Conservation (phyloP, 2,113 vertebrate genomes). For the Rissa tridactyla region DNA sequence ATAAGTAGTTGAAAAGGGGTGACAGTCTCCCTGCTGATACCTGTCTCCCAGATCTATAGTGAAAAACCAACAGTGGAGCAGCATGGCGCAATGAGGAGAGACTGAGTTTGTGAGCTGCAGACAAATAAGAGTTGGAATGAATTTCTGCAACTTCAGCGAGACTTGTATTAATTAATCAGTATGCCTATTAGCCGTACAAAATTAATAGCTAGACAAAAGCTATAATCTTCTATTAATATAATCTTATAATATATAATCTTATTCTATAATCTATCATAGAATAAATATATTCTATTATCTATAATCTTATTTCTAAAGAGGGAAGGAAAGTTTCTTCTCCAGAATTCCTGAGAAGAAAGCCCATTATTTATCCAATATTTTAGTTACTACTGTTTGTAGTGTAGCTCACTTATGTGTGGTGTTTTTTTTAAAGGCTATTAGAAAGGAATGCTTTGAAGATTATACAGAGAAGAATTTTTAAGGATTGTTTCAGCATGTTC, state of each 20-base stretch:
- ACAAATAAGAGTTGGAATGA: not conserved
- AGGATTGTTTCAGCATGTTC: not conserved
- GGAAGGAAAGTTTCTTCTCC: not conserved
- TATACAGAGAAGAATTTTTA: not conserved
- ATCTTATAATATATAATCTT: too few relatives aligned
- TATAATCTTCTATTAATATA: not conserved
- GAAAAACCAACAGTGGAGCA: not conserved
- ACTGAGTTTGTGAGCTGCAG: not conserved
- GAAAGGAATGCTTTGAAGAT: slow-evolving; percentile 24
- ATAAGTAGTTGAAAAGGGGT: not conserved
- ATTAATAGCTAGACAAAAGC: not conserved
- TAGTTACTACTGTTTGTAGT: not conserved
- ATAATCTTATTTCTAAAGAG: not conserved
- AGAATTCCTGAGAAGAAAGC: not conserved
- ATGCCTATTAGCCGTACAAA: not conserved
- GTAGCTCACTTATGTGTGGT: not conserved
- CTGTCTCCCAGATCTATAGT: not conserved
- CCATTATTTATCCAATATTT: not conserved
- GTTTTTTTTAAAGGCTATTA: not conserved
- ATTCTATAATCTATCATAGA: too few relatives aligned
- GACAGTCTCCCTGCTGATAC: not conserved
- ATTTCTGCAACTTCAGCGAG: not conserved
- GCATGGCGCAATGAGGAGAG: not conserved
- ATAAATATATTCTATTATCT: too few relatives aligned
- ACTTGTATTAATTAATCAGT: not conserved